These are phyloP conservation scores for Pachycephala philippinensis DNA, from an alignment of 2,113 vertebrate genomes.

Conservation along the genomic window DNA sequence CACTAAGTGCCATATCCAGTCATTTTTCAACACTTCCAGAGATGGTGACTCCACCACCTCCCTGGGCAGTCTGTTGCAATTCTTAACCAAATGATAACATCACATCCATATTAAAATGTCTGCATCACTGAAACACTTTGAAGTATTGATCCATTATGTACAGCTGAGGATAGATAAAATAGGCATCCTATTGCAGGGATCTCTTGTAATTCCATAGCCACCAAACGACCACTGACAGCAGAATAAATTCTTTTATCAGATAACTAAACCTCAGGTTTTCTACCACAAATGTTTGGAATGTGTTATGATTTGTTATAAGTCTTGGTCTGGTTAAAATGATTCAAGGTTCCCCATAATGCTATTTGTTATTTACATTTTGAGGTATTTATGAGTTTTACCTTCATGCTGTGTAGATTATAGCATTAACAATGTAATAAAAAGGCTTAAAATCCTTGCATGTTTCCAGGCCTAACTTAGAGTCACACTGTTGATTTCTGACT, in stretches of 20 bases:
- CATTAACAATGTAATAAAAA: background rate
- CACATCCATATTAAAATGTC: background rate
- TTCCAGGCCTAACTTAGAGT: background rate
- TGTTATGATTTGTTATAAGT: background rate
- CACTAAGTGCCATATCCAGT: background rate
- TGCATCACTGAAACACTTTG: background rate
- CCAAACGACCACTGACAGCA: background rate
- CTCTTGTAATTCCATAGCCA: background rate
- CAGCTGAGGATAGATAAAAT: background rate
- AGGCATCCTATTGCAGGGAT: background rate
- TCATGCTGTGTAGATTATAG: background rate
- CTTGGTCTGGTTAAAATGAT: background rate
- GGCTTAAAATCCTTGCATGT: background rate
- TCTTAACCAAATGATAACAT: background rate
- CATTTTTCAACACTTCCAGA: background rate
- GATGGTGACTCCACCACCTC: background rate
- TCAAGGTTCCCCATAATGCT: background rate
- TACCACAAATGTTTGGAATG: background rate
- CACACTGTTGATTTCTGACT: background rate
- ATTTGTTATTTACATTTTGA: background rate
- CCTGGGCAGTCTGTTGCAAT: background rate
- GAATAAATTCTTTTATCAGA: background rate
- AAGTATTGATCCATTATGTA: background rate
- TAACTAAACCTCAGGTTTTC: background rate
- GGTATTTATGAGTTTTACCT: background rate